Evolutionary conservation across 2,888 invertebrate genomes (phyloP).

Genomic region (Adelphocoris suturalis): DNA sequence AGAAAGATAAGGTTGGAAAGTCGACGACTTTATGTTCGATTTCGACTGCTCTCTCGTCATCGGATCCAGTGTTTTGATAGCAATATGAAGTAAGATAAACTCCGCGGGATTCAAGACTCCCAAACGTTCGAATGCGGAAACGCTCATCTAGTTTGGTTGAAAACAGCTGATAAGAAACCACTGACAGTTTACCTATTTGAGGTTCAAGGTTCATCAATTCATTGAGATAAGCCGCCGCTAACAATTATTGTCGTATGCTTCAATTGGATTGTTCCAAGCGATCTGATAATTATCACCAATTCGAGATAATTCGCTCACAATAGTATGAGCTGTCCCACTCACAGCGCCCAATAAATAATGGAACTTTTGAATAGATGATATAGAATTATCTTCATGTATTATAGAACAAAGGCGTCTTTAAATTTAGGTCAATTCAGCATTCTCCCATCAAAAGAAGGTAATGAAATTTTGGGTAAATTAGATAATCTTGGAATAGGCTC

Average conservation of each 20-base stretch:
- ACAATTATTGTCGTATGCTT: conserved; percentile 50
- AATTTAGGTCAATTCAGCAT: conserved; percentile 52
- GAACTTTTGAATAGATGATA: conserved; percentile 38
- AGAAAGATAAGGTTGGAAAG: conserved; percentile 5
- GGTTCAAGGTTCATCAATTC: conserved; percentile 30
- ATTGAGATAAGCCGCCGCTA: conserved; percentile 45
- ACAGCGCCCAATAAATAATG: conserved; percentile 43
- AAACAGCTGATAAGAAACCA: conserved; percentile 4
- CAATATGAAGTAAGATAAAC: conserved; percentile 27
- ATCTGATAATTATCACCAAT: conserved; percentile 48
- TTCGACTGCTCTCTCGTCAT: background rate
- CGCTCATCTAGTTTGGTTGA: background rate
- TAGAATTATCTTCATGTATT: conserved; percentile 29
- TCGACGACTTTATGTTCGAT: background rate
- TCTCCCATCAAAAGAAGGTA: conserved; percentile 40
- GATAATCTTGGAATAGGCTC: background rate
- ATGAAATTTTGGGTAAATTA: conserved; percentile 29
- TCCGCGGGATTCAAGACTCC: background rate
- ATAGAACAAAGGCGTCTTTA: conserved; percentile 46
- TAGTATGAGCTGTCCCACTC: conserved; percentile 17
- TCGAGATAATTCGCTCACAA: conserved; percentile 22
- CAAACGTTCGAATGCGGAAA: conserved; percentile 14
- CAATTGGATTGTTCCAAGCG: background rate
- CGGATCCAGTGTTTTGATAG: conserved; percentile 14
- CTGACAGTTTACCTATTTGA: conserved; percentile 9